These are phyloP conservation scores for Neotoma lepida DNA, from an alignment of 2,113 vertebrate genomes.

Conservation along the genomic window DNA sequence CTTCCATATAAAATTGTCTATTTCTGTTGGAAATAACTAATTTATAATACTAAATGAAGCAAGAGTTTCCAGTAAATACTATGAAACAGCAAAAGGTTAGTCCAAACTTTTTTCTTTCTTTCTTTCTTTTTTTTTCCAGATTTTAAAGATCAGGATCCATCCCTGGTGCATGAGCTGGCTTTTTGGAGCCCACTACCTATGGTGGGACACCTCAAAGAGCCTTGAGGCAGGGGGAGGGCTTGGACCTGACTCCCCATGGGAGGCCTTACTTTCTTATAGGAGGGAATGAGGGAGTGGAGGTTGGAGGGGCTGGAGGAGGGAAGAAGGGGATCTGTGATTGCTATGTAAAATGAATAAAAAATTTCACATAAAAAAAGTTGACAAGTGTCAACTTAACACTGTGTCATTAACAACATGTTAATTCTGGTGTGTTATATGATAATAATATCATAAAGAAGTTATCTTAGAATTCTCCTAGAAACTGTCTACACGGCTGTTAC, in stretches of 20 bases:
- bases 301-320: too few species aligned
- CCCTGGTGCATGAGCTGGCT: too few species aligned
- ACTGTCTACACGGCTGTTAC: neutral
- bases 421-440: neutral
- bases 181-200: too few species aligned
- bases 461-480: neutral
- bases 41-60: neutral
- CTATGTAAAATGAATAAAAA: too few species aligned
- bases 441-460: neutral
- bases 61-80: neutral
- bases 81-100: neutral
- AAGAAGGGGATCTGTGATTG: too few species aligned
- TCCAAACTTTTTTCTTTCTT: neutral
- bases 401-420: neutral
- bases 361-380: too few species aligned
- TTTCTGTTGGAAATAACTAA: neutral
- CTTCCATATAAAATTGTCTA: neutral
- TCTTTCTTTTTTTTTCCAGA: neutral
- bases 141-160: too few species aligned
- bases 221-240: too few species aligned
- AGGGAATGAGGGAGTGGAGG: too few species aligned
- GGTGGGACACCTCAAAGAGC: too few species aligned
- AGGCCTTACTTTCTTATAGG: too few species aligned
- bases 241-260: too few species aligned
- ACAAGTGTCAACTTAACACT: neutral